Percentiles rank a stretch among this genome's conserved stretches.
Evolutionary conservation across 2,888 invertebrate genomes (phyloP).

Genomic region (Phlogophora meticulosa): DNA sequence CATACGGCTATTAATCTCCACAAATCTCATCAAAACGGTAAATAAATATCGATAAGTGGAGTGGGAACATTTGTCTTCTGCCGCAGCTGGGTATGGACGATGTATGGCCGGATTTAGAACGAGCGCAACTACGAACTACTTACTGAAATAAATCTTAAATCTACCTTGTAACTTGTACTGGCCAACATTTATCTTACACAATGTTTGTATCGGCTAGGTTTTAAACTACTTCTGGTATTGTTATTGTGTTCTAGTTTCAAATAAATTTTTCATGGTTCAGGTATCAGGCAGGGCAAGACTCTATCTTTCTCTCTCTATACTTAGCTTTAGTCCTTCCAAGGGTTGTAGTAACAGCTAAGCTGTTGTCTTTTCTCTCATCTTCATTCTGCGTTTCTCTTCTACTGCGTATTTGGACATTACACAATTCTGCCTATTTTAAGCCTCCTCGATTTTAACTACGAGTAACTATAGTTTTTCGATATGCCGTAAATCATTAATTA

Average conservation of each 20-base stretch:
- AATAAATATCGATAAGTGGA: conserved; percentile 63
- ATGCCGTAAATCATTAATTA: too few species aligned
- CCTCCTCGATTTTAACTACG: too few species aligned
- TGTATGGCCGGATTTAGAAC: conserved; percentile 57
- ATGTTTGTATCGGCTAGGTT: conserved; percentile 2
- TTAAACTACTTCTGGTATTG: conserved; percentile 2
- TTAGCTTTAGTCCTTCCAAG: too few species aligned
- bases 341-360: neutral
- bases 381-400: neutral
- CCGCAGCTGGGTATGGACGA: conserved; percentile 27
- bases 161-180: conserved; percentile 31
- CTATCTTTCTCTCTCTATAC: neutral
- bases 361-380: neutral
- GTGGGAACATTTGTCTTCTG: conserved; percentile 61
- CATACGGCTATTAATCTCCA: conserved; percentile 31
- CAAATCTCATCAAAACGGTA: conserved; percentile 64
- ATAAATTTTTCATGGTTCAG: conserved; percentile 1
- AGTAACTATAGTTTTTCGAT: too few species aligned
- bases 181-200: conserved; percentile 20
- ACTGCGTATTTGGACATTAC: too few species aligned
- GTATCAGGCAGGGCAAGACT: neutral
- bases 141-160: conserved; percentile 36
- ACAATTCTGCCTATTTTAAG: neutral
- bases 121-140: conserved; percentile 21
- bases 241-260: conserved; percentile 6